Base-by-base conservation (phyloP, 2,797 vertebrate genomes). In the Mallotus villosus region DNA sequence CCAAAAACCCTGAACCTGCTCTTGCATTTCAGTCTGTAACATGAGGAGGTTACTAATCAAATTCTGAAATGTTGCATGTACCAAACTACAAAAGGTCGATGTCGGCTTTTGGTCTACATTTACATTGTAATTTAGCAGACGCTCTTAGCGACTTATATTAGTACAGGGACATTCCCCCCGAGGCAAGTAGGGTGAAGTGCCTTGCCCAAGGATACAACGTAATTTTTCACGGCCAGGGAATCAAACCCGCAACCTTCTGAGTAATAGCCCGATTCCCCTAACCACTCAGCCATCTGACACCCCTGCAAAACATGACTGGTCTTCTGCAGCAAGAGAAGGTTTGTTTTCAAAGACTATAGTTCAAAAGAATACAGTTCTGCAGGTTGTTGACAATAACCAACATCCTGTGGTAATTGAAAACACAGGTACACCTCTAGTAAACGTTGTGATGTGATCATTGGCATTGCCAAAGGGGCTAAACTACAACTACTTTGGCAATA, bases 291-390 rank as follows among this genome's bases (percentile, higher is more conserved):
- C 27, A 29, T 29, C 27, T 29, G 27, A 29, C 27, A 29, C 27
- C 27, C 27, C 76, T 22, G 2, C 79, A 79, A 82, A 84, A 61
- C 70, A 63, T 58, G 29, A 46, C 71, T 85, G 75, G 81, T 73
- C 77, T 66, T 79, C 78, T 81, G 72, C 71, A 74, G 70, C 41
- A 72, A 63, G 70, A 34, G 72, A 1, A 2, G 9, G n/a, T 57
- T 22, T 71, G 68, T 67, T 16, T 78, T 81, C 80, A 80, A 81
- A 78, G 68, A 19, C 5, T 9, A 25, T 14, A 71, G 32, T 65
- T 8, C 27, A 66, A 57, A 61, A 72, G 67, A 67, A 3, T 63
- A 66, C 59, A 29, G 70, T 78, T 80, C 41, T 46, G 41, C 41
- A 61, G 73, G 32, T 63, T 63, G 62, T 37, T 14, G 37, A 75